Base-by-base conservation (phyloP, 2,113 vertebrate genomes). In the Vicugna pacos region DNA sequence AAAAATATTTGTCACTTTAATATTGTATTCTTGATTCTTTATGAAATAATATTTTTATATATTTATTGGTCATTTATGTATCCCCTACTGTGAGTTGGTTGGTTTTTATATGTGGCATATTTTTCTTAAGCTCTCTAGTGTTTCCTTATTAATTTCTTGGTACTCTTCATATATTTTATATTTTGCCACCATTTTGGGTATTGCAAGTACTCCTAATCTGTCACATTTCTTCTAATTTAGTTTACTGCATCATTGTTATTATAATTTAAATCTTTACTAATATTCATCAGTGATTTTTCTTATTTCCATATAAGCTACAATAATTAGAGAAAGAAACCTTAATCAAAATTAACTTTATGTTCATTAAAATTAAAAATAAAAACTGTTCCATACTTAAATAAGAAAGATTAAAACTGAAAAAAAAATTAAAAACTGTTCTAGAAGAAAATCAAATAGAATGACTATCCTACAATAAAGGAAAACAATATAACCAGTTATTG, bases 1-100 rank as follows among this genome's bases (percentile, higher is more conserved):
- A 89, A 89, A 88, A 69, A 76, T 60, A 52, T 60, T 82, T 93
- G 22, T 77, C 10, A 79, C 79, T 90, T 93, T 11, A 64, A 17
- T 85, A 85, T 80, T 32, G 2, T 32, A 87, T 89, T 85, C 24
- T 14, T 38, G 1, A 11, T 32, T 85, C 85, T 79, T 92, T 15
- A 64, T 32, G 12, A 75, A 19, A 60, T 8, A 12, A 56, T n/a
- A 6, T 48, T 93, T 70, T 67, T 30, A 69, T 76, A 35, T 50
- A 26, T 48, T 52, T 83, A 92, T 72, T 86, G 6, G 13, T 14
- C 12, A 80, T 54, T 65, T 48, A 8, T 62, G 14, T 85, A 80
- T 85, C n/a, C 81, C 82, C n/a, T 79, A 32, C 2, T 26, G 6
- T 69, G 56, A 70, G 9, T 69, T 48, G 11, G 17, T 26, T 70